A percentile compares a stretch with the other conserved stretches of the same genome.
phyloP scores from a whole-genome alignment of 2,113 vertebrate genomes.

The Macrotis lagotis region DNA sequence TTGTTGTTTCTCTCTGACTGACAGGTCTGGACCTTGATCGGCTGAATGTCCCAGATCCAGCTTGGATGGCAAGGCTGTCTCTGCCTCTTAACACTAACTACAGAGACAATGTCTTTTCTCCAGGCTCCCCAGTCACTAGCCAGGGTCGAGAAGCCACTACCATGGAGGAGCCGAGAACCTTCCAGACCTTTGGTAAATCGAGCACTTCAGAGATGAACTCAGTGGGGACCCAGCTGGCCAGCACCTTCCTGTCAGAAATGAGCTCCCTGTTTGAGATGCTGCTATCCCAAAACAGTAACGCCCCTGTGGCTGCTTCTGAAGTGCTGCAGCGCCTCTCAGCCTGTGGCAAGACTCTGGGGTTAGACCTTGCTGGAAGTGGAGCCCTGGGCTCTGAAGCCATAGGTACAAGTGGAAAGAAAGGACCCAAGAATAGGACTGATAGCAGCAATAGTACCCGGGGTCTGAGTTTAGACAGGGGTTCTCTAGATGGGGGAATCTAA shows the following conservation, averaged over 20 bases:
- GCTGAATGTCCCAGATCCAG: constrained; percentile 85
- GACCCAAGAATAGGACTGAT: background rate
- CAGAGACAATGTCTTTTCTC: constrained; percentile 93
- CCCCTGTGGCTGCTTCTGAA: constrained; percentile 84
- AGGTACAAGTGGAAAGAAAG: background rate
- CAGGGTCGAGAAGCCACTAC: constrained; percentile 68
- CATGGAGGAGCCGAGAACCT: constrained; percentile 83
- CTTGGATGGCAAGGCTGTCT: constrained; percentile 93
- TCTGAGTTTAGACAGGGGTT: background rate
- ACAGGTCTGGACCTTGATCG: constrained; percentile 84
- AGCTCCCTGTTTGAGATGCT: constrained; percentile 95
- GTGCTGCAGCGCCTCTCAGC: constrained; percentile 91
- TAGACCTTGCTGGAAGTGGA: constrained; percentile 79
- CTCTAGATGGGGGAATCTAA: constrained; percentile 30
- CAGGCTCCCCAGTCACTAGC: constrained; percentile 74
- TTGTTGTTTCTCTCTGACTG: background rate
- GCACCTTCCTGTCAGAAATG: constrained; percentile 93
- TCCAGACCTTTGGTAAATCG: constrained; percentile 94
- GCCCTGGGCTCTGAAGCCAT: background rate
- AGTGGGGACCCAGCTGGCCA: constrained; percentile 82
- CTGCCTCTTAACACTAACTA: constrained; percentile 89
- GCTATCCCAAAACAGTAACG: constrained; percentile 89
- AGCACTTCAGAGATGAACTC: constrained; percentile 32
- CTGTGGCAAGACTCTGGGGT: constrained; percentile 87
- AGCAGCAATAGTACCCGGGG: constrained; percentile 11